Conservation (phyloP, 2,113 vertebrate genomes). For the Saccopteryx bilineata region DNA sequence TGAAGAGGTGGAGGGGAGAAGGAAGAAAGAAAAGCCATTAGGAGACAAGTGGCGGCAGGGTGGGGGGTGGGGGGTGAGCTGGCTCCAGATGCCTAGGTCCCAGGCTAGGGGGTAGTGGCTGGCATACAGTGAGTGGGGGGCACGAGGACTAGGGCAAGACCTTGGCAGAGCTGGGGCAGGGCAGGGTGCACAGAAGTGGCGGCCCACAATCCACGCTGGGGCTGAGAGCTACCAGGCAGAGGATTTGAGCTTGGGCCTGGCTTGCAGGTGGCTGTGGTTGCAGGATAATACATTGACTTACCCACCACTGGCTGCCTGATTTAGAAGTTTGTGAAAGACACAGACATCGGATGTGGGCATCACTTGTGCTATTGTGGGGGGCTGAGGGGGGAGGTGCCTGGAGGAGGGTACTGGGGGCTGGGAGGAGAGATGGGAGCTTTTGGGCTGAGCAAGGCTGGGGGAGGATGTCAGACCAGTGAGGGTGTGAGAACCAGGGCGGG, state of each 20-base stretch:
- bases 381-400: neutral
- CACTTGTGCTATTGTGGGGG: no score
- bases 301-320: accelerated
- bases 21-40: neutral
- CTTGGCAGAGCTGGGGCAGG: neutral
- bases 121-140: neutral
- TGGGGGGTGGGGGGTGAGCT: neutral
- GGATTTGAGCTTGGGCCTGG: neutral
- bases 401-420: neutral
- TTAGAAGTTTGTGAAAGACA: neutral
- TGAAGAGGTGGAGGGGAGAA: neutral
- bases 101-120: neutral
- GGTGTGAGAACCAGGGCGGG: neutral
- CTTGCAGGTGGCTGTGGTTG: neutral
- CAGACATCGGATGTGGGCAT: neutral
- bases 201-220: neutral
- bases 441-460: neutral
- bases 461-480: neutral
- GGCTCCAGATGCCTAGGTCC: neutral
- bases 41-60: neutral
- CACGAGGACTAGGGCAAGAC: neutral
- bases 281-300: neutral
- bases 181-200: neutral
- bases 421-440: neutral
- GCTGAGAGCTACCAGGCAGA: neutral